Evolutionary conservation across 2,797 vertebrate genomes (phyloP).

Genomic region (Hemibagrus guttatus): DNA sequence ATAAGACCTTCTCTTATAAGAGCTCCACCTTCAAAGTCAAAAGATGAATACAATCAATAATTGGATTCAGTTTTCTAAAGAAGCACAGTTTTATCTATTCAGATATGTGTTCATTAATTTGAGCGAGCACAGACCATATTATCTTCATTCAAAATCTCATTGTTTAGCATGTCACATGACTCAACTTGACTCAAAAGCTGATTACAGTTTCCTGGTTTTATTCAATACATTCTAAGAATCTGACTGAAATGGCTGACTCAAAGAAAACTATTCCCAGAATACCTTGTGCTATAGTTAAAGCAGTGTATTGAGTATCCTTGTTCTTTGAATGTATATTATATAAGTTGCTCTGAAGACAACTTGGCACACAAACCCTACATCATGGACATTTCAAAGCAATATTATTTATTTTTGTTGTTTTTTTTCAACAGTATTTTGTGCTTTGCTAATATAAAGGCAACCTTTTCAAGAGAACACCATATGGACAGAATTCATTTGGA

Average conservation of each 20-base stretch:
- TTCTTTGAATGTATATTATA: background rate
- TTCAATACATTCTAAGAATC: background rate
- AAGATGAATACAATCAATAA: background rate
- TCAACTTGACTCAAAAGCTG: too few relatives aligned
- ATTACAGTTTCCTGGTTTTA: background rate
- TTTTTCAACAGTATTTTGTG: background rate
- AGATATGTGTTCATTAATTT: background rate
- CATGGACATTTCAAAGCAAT: constrained; percentile 1
- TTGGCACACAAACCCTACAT: background rate
- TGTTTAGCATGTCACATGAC: background rate
- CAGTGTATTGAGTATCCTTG: background rate
- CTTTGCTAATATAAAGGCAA: background rate
- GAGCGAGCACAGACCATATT: background rate
- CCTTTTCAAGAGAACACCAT: background rate
- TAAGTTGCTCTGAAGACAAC: background rate
- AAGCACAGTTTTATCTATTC: background rate
- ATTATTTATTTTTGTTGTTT: too few relatives aligned
- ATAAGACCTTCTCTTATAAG: background rate
- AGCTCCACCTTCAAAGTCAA: background rate
- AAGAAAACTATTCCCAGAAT: background rate
- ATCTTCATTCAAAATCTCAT: background rate
- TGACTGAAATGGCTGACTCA: background rate
- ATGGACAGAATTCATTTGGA: constrained; percentile 13
- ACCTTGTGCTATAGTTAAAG: background rate
- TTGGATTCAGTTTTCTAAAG: background rate